Base-by-base conservation (phyloP, 2,797 vertebrate species). In the Busarellus nigricollis region DNA sequence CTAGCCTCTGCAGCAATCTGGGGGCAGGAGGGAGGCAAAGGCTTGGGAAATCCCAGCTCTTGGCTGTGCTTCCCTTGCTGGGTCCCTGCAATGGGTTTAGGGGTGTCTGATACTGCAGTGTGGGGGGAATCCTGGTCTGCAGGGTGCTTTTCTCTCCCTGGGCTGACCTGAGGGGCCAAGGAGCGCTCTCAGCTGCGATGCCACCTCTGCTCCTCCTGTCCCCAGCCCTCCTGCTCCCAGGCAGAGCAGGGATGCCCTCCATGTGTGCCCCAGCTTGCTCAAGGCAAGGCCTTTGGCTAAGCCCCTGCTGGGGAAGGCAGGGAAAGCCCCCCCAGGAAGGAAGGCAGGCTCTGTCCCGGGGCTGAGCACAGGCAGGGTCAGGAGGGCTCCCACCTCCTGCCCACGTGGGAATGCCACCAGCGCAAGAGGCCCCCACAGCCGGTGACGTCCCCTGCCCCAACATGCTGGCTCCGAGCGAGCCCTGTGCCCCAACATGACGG, bases 401-500 rank as follows among this genome's bases (percentile, higher is more conserved):
- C 38, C 52, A 2, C 3, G 0, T 7, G 52, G 49, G 35, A 42
- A 57, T 35, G 86, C 86, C 86, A 85, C 69, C 44, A 4, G 82
- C 33, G 22, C 16, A 2, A 3, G 24, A 67, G 72, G 79, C 50
- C 16, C 47, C 57, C 2, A 0, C 11, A 50, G 70, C 16, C 7
- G 0, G 20, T 0, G 13, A 18, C 6, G 82, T 84, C 90, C 93
- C 79, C 79, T 86, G 93, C 18, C 71, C 59, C 40, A 5, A 70
- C 91, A 90, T 2, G 87, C 90, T 25, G 93, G 44, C 89, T 90
- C 44, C 1, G 1, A 49, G 72, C 4, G 2, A 58, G 65, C 65
- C 94, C 94, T 16, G 7, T 95, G 95, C 85, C 87, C 94, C 2
- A 3, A 94, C 96, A 97, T 3, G 95, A 87, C 15, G 79, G 88